Evolutionary conservation across 1,140 invertebrate species (phyloP).

Genomic region (Ephestia elutella): DNA sequence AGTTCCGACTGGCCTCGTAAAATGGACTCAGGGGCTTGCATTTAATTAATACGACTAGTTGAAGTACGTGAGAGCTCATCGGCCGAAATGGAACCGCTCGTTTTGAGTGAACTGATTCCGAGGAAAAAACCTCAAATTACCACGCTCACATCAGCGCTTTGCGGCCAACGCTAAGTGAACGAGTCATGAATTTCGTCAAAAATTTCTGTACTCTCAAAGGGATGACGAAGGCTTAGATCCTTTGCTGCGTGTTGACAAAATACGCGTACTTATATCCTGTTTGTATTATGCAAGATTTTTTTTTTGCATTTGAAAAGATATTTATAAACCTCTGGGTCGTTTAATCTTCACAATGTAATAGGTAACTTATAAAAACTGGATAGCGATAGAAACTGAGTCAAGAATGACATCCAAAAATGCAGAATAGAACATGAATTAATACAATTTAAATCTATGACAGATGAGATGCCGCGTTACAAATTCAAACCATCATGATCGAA

Average conservation of each 20-base stretch:
- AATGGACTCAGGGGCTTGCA: constrained; percentile 67
- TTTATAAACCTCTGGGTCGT: too few relatives aligned
- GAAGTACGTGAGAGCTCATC: constrained; percentile 56
- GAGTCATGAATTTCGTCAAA: constrained; percentile 6
- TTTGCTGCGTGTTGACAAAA: not conserved
- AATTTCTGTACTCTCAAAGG: not conserved
- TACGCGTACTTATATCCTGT: too few relatives aligned
- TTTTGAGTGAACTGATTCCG: constrained; percentile 51
- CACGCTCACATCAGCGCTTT: constrained; percentile 29
- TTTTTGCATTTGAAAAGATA: too few relatives aligned
- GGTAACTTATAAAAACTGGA: too few relatives aligned
- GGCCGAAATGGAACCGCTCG: constrained; percentile 54
- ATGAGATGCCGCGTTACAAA: too few relatives aligned
- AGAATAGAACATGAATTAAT: too few relatives aligned
- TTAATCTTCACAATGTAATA: too few relatives aligned
- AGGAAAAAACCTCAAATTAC: constrained; percentile 38
- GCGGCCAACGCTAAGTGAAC: constrained; percentile 18
- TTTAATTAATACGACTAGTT: constrained; percentile 67
- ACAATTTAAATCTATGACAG: too few relatives aligned
- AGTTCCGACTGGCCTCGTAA: constrained; percentile 58
- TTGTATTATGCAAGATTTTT: too few relatives aligned
- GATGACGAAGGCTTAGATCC: not conserved
- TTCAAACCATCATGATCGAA: too few relatives aligned
- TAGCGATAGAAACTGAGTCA: too few relatives aligned
- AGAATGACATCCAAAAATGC: too few relatives aligned